Base-by-base conservation (phyloP, 2,888 invertebrate species). In the Sepiola atlantica region DNA sequence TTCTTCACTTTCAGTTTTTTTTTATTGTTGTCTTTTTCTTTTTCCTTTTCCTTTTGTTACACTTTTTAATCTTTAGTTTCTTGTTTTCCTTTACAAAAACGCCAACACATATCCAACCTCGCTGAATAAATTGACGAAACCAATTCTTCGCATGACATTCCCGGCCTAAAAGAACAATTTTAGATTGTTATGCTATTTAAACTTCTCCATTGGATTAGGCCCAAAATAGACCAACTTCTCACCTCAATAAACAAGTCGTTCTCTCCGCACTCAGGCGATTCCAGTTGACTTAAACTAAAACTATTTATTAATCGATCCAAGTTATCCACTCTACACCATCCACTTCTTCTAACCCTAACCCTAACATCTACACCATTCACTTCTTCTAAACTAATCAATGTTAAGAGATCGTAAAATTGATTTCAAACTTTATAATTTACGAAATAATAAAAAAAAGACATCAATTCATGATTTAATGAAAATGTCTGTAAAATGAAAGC, bases 91-190 rank as follows among this genome's bases (percentile, higher is more conserved):
- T 77, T 77, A 4, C n/a, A 77, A 77, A 77, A 18, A 18, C n/a
- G n/a, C 16, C 2, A n/a, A 32, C n/a, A 77, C 16, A 77, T 32
- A 77, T 77, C 61, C n/a, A 77, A n/a, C 77, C 77, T 18, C 16
- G n/a, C n/a, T 77, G n/a, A 77, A n/a, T 77, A 77, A 77, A 77
- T 77, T n/a, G 77, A n/a, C n/a, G n/a, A n/a, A 77, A n/a, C 77
- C n/a, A 14, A 77, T n/a, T 77, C 77, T 3, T n/a, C 2, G 1
- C 77, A 32, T 77, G n/a, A 16, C 77, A 77, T 32, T 32, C 16
- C 77, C 14, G n/a, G n/a, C n/a, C n/a, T 77, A n/a, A 77, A 77
- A 77, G 14, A 77, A 77, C n/a, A 32, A n/a, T 77, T 77, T 77
- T 77, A 77, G 77, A 77, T 77, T 77, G n/a, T 77, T n/a, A n/a